phyloP scores from a whole-genome alignment of 2,113 vertebrate species.

The Astatoreochromis straeleni region DNA sequence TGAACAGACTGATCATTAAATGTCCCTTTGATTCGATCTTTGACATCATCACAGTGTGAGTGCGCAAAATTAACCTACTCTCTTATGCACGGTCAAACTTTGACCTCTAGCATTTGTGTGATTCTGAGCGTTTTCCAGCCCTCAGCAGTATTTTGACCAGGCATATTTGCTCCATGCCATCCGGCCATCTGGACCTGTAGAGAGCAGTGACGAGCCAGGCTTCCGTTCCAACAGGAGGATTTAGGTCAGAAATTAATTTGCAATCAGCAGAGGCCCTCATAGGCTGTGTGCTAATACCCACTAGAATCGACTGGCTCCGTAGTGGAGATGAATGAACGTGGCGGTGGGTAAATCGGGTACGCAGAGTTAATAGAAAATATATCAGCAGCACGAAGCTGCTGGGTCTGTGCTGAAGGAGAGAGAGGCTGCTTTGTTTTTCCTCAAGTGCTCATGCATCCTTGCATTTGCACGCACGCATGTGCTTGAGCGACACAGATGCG shows the following conservation, averaged over 20 bases:
- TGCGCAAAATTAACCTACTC: not conserved
- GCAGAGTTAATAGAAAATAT: not conserved
- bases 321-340: not conserved
- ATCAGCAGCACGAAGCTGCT: not conserved
- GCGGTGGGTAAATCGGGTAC: not conserved
- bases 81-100: not conserved
- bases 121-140: not conserved
- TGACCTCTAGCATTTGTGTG: not conserved
- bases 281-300: not conserved
- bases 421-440: not conserved
- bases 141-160: not conserved
- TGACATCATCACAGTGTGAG: not conserved
- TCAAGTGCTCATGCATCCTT: not conserved
- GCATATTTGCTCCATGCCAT: slow-evolving; percentile 35
- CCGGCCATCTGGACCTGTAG: slow-evolving; percentile 53
- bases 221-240: slow-evolving; percentile 43
- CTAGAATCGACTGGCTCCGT: slow-evolving; percentile 6
- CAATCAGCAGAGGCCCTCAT: slow-evolving; percentile 22
- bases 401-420: not conserved
- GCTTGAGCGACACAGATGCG: not conserved
- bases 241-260: slow-evolving; percentile 60
- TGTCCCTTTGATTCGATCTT: not conserved
- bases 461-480: not conserved
- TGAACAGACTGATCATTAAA: not conserved
- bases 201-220: slow-evolving; percentile 29